Base-by-base conservation (phyloP, 2,113 vertebrate species). In the Microcebus lehilahytsara region DNA sequence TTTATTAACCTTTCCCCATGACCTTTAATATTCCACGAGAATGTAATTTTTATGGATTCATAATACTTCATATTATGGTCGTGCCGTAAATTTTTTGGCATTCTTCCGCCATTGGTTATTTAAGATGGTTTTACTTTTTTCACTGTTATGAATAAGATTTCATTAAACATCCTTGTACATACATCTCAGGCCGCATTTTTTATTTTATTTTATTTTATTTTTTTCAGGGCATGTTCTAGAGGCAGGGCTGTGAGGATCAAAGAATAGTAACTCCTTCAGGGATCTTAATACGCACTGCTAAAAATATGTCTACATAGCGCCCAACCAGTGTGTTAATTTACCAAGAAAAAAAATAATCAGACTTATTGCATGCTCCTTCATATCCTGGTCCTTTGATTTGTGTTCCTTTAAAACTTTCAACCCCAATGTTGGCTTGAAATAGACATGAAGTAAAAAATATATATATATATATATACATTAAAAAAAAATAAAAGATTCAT, bases 21-120 rank as follows among this genome's bases (percentile, higher is more conserved):
- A 53, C 60, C 30, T 72, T 75, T 32, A 89, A 22, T 66, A 66
- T 71, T 74, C 49, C 1, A 16, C 27, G 20, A 87, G 37, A 96
- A 86, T 79, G 37, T 60, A 10, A 84, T 96, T 72, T 66, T 91
- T 42, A 89, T 62, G 66, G 56, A 30, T 67, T 87, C 23, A n/a
- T 32, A 89, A 77, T 17, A 66, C 9, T 83, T 77, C 19, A 0
- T 40, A 20, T 56, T 46, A 42, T 14, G 16, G 2, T 42, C n/a
- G 2, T 34, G 6, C 4, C 27, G 2, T 74, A 27, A 60, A 30
- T 60, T 42, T 60, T 14, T 74, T 79, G 42, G 14, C 13, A 2
- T 37, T 46, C 64, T 75, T 78, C 56, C n/a, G 16, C 32, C 11
- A 9, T 51, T 58, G 9, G 32, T 62, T 40, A 42, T 78, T 89